Base-by-base conservation (phyloP, 2,113 vertebrate genomes). In the Paradisaea rubra region DNA sequence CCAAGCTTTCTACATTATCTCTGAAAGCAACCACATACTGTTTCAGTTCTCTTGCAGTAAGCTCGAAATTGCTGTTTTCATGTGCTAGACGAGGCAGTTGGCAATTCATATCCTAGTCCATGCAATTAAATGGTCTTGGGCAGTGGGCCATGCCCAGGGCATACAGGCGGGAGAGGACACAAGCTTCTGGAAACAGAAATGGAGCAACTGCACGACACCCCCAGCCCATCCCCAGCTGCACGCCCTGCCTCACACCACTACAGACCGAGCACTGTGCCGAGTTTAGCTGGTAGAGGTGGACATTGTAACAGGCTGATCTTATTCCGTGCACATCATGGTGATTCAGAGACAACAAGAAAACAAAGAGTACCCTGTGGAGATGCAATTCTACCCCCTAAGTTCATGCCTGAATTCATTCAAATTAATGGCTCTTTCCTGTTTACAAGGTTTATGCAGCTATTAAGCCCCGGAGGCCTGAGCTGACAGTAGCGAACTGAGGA, bases 171-270 rank as follows among this genome's bases (percentile, higher is more conserved):
- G 70, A 82, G 33, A 89, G 42, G 81, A 69, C 71, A 80, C 35
- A 35, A 68, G 41, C 74, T 85, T 82, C 63, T 89, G 54, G 30
- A 80, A 83, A 15, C 10, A 50, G 24, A 57, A 82, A 56, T 8
- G 31, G 27, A 80, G 30, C n/a, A 65, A 69, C 9, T 28, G 10
- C 33, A 16, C 35, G 35, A 5, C 11, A 47, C 10, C 37, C 42
- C 37, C 61, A 80, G 70, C 6, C 42, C 33, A 28, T 30, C 10
- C 18, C 39, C 30, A 35, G 28, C 88, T 63, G 35, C 54, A 14
- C 0, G 0, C 14, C 28, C 70, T 23, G 15, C 15, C 61, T 79
- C 0, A 0, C 42, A 41, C 15, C 42, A 3, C 33, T 11, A 7
- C 27, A 17, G 47, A 4, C 28, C 5, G 44, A 44, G 44, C 37